Percentiles rank a stretch among this genome's conserved stretches.
Evolutionary conservation across 2,113 vertebrate species (phyloP).

Genomic region (Rhegmatorhina hoffmannsi): DNA sequence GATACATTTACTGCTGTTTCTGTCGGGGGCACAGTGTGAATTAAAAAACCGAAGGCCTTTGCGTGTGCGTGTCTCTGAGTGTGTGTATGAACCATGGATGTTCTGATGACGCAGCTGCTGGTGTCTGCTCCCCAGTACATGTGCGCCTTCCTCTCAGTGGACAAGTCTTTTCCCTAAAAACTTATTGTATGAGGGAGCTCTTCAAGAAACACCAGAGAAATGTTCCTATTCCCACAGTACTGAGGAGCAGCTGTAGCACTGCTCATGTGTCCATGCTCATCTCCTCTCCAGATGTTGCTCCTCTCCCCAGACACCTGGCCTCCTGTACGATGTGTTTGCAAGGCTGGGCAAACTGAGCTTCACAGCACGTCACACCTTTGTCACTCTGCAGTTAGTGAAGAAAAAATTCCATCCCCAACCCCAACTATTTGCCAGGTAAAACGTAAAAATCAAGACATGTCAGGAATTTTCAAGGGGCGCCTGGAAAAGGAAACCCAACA

Average conservation of each 20-base stretch:
- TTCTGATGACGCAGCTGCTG: background rate
- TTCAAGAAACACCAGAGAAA: background rate
- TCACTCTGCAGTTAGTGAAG: background rate
- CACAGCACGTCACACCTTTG: background rate
- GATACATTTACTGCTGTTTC: slow-evolving; percentile 7
- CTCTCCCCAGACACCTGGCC: background rate
- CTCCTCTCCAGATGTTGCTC: slow-evolving; percentile 25
- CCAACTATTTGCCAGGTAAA: background rate
- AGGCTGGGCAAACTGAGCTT: background rate
- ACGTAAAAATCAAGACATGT: background rate
- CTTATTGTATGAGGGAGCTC: background rate
- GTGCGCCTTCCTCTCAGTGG: background rate
- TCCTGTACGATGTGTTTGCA: background rate
- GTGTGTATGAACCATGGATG: background rate
- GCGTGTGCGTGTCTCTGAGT: background rate
- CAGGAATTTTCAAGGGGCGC: background rate
- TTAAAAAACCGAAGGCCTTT: background rate
- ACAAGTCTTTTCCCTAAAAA: background rate
- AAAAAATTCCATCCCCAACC: background rate
- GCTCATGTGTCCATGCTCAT: background rate
- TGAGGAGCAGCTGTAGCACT: background rate
- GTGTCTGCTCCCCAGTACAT: background rate
- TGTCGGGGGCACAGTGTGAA: background rate
- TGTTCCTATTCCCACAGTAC: background rate
- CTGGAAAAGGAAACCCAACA: background rate